A percentile compares a stretch with the other conserved stretches of the same genome.
phyloP scores from a whole-genome alignment of 1,140 invertebrate genomes.

The Psilanteris sp. region DNA sequence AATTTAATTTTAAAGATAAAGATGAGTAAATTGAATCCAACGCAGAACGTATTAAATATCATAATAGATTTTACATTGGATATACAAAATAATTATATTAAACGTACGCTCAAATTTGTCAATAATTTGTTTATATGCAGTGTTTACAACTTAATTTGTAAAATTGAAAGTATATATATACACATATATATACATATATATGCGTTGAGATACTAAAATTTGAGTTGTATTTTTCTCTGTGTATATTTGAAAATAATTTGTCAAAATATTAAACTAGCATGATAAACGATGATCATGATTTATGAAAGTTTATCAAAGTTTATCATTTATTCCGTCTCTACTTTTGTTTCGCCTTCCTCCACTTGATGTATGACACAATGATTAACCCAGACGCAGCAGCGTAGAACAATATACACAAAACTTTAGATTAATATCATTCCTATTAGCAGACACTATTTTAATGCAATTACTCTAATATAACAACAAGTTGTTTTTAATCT shows the following conservation, averaged over 20 bases:
- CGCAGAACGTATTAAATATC: too few species aligned
- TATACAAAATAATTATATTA: too few species aligned
- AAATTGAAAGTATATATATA: too few species aligned
- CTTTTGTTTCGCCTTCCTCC: background rate
- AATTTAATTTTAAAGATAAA: too few species aligned
- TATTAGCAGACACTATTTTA: background rate
- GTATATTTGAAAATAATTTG: constrained; percentile 10
- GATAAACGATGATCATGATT: constrained; percentile 20
- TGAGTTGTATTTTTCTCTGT: too few species aligned
- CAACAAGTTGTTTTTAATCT: background rate
- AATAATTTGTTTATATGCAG: too few species aligned
- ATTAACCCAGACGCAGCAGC: constrained; percentile 1
- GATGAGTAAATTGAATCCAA: too few species aligned
- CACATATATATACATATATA: too few species aligned
- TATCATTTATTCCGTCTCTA: constrained; percentile 2
- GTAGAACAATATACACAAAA: constrained; percentile 15
- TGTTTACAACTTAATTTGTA: too few species aligned
- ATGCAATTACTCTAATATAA: constrained; percentile 6
- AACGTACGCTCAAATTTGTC: too few species aligned
- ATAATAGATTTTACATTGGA: too few species aligned
- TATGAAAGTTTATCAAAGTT: constrained; percentile 18
- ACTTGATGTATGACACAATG: constrained; percentile 11
- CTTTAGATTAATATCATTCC: constrained; percentile 20
- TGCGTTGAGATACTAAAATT: too few species aligned
- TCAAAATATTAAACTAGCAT: constrained; percentile 16